phyloP scores from a whole-genome alignment of 2,113 vertebrate genomes.

The Pipra filicauda region DNA sequence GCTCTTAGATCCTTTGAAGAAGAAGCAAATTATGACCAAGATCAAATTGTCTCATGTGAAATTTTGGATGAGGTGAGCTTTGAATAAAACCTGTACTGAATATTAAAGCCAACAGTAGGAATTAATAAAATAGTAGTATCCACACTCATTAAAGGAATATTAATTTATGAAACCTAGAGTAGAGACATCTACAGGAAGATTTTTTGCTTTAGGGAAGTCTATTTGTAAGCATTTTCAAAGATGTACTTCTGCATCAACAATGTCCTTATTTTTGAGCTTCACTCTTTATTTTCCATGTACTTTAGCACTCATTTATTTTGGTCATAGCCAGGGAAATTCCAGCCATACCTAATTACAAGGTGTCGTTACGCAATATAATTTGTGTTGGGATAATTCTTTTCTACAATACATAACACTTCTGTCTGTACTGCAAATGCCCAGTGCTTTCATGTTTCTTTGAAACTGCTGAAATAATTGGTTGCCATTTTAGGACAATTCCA shows the following conservation, averaged over 20 bases:
- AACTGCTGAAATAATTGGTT: conserved; percentile 68
- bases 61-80: neutral
- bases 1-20: neutral
- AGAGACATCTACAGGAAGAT: neutral
- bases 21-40: neutral
- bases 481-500: conserved; percentile 79
- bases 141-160: neutral
- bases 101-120: neutral
- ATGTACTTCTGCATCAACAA: neutral
- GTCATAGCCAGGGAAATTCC: neutral
- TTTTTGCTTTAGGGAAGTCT: neutral
- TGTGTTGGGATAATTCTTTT: neutral
- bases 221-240: neutral
- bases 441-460: neutral
- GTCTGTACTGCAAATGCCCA: neutral
- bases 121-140: neutral
- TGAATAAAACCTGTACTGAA: neutral
- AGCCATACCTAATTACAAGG: neutral
- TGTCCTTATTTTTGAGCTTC: neutral
- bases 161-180: neutral
- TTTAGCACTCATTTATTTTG: neutral
- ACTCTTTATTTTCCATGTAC: neutral
- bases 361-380: neutral
- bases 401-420: neutral
- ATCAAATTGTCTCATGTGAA: neutral